Evolutionary conservation across 2,797 vertebrate genomes (phyloP), one percentile per base, ranked within the genome.

Genomic region (Lates japonicus): DNA sequence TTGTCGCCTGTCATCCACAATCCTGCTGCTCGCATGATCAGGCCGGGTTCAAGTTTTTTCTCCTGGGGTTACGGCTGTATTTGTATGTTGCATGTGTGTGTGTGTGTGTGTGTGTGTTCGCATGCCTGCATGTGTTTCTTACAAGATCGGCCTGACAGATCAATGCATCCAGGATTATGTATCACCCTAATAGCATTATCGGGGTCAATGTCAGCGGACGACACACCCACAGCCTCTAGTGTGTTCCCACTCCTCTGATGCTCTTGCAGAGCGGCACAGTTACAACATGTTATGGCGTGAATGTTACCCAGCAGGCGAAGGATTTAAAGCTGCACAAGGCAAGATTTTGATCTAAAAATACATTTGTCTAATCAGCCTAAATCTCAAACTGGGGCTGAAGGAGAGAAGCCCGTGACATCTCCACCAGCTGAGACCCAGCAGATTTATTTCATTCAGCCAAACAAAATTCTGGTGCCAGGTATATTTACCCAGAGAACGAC

Each of bases 111-210:
- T 63, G 55, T 57, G 49, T 46, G 63, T 52, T 67, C 51, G 42
- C 25, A 39, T 3, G 2, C 14, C 13, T 17, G 52, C 10, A 49
- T 74, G 59, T 80, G 71, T 78, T 70, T 69, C 70, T 78, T 31
- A 68, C 55, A 85, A 77, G 73, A 73, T 35, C 13, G 10, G 64
- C 52, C 63, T 74, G 81, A 5, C 89, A 80, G 70, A 94, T 90
- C 84, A 93, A 85, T 95, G 88, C 85, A 94, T 94, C 93, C 84
- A 85, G 94, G 92, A 95, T 95, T 88, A 95, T 91, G 88, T 92
- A 90, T 92, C 70, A 67, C 81, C 70, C 78, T 93, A 94, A 94
- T 82, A 93, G 90, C 81, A 91, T 94, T 90, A 90, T 64, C 68
- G 51, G 84, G 88, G 88, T 93, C 90, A 87, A 48, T 84, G 86